Conservation (phyloP, 2,888 invertebrate species). For the Aromia moschata region DNA sequence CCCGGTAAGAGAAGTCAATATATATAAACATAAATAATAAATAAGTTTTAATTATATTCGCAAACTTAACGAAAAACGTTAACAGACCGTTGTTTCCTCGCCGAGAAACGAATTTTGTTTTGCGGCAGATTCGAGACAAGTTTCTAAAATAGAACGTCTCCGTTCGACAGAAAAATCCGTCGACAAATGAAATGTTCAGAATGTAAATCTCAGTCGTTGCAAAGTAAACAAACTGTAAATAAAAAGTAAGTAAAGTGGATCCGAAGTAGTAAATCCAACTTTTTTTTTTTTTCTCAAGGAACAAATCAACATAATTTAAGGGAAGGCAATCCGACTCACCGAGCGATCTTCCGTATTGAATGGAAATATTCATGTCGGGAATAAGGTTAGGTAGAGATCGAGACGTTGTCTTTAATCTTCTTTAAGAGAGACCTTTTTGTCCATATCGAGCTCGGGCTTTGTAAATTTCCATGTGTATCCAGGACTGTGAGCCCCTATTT, state of each 20-base stretch:
- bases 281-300: constrained; percentile 27
- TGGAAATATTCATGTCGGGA: constrained; percentile 56
- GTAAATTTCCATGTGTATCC: constrained; percentile 28
- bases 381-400: constrained; percentile 52
- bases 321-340: constrained; percentile 24
- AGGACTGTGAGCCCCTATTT: constrained; percentile 17
- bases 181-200: constrained; percentile 8
- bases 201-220: background rate
- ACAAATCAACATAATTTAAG: constrained; percentile 34
- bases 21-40: too few relatives aligned
- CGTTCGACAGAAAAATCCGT: background rate
- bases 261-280: constrained; percentile 32
- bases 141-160: too few relatives aligned
- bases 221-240: constrained; percentile 10
- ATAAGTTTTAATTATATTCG: too few relatives aligned
- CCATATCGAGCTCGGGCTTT: constrained; percentile 32
- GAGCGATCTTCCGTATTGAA: constrained; percentile 22
- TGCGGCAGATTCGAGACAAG: too few relatives aligned
- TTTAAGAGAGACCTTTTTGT: constrained; percentile 39
- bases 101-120: too few relatives aligned
- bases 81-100: too few relatives aligned
- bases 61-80: too few relatives aligned
- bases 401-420: constrained; percentile 54
- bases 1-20: too few relatives aligned
- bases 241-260: constrained; percentile 15